phyloP scores from a whole-genome alignment of 2,797 vertebrate genomes.

The Acanthornis magna region DNA sequence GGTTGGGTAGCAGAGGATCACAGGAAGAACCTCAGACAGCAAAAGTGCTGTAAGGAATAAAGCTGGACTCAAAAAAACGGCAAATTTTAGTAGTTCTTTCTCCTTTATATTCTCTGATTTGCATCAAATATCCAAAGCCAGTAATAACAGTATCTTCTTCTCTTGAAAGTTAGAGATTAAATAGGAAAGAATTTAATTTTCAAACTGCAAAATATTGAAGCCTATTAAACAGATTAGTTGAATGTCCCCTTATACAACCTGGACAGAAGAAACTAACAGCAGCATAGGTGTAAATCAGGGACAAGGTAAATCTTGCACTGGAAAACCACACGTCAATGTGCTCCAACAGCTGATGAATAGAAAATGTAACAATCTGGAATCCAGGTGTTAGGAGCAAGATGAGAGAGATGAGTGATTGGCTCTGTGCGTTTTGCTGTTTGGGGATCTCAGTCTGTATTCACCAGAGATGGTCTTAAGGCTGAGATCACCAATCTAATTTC shows the following conservation, averaged over 20 bases:
- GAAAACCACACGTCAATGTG: background rate
- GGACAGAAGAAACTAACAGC: background rate
- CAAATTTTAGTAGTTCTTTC: background rate
- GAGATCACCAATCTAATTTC: slow-evolving; percentile 56
- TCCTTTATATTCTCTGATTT: background rate
- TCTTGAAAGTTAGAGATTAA: background rate
- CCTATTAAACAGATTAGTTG: background rate
- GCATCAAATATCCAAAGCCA: background rate
- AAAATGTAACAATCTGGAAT: slow-evolving; percentile 26
- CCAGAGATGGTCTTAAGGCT: slow-evolving; percentile 35
- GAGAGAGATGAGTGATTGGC: background rate
- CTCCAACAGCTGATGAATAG: background rate
- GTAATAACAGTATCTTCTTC: background rate
- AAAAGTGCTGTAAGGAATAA: background rate
- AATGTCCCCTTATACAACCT: background rate
- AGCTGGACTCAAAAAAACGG: background rate
- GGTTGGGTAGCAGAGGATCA: background rate
- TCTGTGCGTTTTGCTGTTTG: background rate
- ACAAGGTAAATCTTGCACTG: background rate
- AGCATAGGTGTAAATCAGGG: background rate
- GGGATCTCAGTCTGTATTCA: background rate
- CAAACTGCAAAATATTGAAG: background rate
- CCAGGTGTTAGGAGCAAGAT: background rate
- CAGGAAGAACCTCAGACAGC: background rate
- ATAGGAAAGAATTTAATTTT: background rate